Conservation (phyloP, 2,797 vertebrate species). For the Brotula barbata region DNA sequence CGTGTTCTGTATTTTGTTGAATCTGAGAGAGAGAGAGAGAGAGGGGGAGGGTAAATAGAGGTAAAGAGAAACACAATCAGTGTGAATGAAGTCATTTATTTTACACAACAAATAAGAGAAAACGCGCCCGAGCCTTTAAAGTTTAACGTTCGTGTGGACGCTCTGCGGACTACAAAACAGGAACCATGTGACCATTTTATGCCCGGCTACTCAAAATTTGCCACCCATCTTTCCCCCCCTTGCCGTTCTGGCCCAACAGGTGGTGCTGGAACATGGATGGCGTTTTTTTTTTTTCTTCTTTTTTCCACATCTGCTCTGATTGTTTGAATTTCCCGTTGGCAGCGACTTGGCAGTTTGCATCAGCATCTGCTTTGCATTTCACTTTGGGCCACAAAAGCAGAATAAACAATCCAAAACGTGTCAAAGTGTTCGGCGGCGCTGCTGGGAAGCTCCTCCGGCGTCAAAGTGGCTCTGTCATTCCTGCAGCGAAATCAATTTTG, state of each 20-base stretch:
- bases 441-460: constrained; percentile 45
- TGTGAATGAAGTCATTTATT: not conserved
- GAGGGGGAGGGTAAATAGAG: constrained; percentile 7
- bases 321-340: constrained; percentile 45
- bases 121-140: not conserved
- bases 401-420: constrained; percentile 34
- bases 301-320: constrained; percentile 31
- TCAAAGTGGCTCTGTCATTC: constrained; percentile 16
- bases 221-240: not conserved
- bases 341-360: constrained; percentile 59
- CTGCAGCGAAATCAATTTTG: constrained; percentile 14
- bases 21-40: constrained; percentile 75
- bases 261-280: constrained; percentile 56
- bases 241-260: constrained; percentile 58
- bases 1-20: constrained; percentile 99
- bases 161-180: not conserved
- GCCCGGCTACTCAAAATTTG: not conserved
- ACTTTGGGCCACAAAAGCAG: constrained; percentile 37
- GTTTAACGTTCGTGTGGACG: too few species aligned
- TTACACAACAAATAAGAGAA: constrained; percentile 6
- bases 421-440: constrained; percentile 27
- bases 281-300: too few species aligned
- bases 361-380: constrained; percentile 36
- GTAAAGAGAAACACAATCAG: constrained; percentile 3
- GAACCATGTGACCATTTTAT: constrained; percentile 3